Evolutionary conservation across 2,113 vertebrate genomes (phyloP).

Genomic region (Phaethon lepturus): DNA sequence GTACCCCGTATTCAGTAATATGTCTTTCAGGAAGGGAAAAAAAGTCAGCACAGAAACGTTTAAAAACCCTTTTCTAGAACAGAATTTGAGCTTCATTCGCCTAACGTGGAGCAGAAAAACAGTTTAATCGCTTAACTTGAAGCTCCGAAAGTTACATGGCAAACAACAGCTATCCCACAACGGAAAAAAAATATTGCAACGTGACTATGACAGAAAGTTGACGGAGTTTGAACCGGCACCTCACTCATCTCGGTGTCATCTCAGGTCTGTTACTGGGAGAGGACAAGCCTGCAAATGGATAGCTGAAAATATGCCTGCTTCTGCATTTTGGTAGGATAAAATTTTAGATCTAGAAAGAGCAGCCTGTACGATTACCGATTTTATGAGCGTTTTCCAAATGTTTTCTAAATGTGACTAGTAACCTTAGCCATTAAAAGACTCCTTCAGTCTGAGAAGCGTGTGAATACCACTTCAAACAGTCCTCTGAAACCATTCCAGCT

Average conservation of each 20-base stretch:
- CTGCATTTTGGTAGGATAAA: not conserved
- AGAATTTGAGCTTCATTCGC: not conserved
- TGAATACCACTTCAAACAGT: conserved; percentile 14
- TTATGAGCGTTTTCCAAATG: not conserved
- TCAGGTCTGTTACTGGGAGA: not conserved
- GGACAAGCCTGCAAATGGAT: not conserved
- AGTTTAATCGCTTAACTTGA: not conserved
- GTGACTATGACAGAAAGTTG: not conserved
- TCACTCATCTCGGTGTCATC: accelerated
- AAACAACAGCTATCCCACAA: not conserved
- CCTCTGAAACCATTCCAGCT: not conserved
- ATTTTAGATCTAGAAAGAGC: not conserved
- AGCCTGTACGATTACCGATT: not conserved
- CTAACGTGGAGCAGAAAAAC: not conserved
- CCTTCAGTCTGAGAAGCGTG: not conserved
- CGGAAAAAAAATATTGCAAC: accelerated
- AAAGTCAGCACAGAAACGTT: not conserved
- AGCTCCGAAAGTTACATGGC: not conserved
- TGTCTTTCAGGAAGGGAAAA: not conserved
- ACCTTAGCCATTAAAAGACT: not conserved
- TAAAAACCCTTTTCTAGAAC: not conserved
- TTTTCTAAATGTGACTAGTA: not conserved
- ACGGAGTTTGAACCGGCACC: not conserved
- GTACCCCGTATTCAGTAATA: not conserved
- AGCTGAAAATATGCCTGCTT: not conserved